Percentiles rank a stretch among this genome's conserved stretches.
These are phyloP conservation scores for Antechinus flavipes DNA, from an alignment of 2,113 vertebrate genomes.

Conservation along the genomic window DNA sequence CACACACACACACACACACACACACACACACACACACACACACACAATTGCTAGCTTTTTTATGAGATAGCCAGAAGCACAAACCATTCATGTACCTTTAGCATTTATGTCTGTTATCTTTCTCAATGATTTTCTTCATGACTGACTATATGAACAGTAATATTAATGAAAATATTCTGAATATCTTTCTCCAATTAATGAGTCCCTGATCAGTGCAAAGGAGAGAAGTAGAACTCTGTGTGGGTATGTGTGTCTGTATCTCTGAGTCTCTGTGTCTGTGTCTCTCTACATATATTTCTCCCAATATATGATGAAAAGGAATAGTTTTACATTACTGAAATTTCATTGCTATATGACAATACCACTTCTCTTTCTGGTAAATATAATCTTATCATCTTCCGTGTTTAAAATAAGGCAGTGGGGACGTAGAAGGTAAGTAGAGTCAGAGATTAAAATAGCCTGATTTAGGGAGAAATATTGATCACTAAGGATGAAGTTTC, in stretches of 20 bases:
- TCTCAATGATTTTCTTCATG: no score
- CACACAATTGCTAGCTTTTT: no score
- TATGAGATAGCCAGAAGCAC: no score
- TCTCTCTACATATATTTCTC: no score
- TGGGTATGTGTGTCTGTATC: background rate
- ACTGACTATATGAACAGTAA: no score
- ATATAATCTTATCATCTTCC: background rate
- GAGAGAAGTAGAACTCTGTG: background rate
- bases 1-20: no score
- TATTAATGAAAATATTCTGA: no score
- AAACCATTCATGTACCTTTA: no score
- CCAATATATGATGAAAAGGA: background rate
- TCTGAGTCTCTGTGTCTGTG: background rate
- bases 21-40: no score
- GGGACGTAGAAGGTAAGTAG: background rate
- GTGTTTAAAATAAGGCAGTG: background rate
- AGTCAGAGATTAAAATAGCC: background rate
- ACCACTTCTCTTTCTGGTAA: background rate
- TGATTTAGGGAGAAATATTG: background rate
- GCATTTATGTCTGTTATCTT: no score
- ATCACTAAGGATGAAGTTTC: background rate
- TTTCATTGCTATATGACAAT: background rate
- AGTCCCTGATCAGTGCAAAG: background rate
- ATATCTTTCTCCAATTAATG: no score
- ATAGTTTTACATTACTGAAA: background rate